Base-by-base conservation (phyloP, 2,888 invertebrate genomes). In the Rhorus exstirpatorius region DNA sequence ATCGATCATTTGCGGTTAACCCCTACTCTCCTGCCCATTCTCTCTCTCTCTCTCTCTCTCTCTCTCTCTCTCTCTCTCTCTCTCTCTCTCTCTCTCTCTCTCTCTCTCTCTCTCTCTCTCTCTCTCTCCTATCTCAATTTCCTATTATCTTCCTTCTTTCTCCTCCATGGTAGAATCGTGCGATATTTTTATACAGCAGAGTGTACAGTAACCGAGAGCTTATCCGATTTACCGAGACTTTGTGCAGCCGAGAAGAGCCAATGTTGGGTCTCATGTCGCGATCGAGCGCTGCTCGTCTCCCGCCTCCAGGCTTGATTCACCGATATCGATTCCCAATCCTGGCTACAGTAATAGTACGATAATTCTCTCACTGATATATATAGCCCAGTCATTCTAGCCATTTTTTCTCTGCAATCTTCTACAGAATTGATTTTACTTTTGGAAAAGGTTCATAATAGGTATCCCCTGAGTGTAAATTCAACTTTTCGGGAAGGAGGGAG, bases 301-400 rank as follows among this genome's bases (percentile, higher is more conserved):
- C 70, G 55, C 63, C 26, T 41, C 70, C 61, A 72, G 79, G 67
- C 53, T 74, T 74, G 79, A 82, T 84, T 82, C 74, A 60, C 58
- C 71, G 61, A 82, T 76, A 79, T 84, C 84, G 78, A 77, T 84
- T 79, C 65, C 55, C 74, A 70, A 82, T 81, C 58, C 58, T 8
- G 8, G 44, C 55, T 51, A 49, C 49, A 79, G 10, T 51, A 17
- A 61, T n/a, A 26, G 51, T 49, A 12, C n/a, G n/a, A n/a, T n/a
- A n/a, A n/a, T n/a, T n/a, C n/a, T n/a, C n/a, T n/a, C n/a, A n/a
- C n/a, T n/a, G n/a, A n/a, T n/a, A n/a, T n/a, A n/a, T n/a, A n/a
- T n/a, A n/a, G n/a, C n/a, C n/a, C n/a, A n/a, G n/a, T n/a, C n/a
- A n/a, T n/a, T n/a, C n/a, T n/a, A n/a, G n/a, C n/a, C n/a, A n/a